Base-by-base conservation (phyloP, 2,113 vertebrate species). In the Phoxinus phoxinus region DNA sequence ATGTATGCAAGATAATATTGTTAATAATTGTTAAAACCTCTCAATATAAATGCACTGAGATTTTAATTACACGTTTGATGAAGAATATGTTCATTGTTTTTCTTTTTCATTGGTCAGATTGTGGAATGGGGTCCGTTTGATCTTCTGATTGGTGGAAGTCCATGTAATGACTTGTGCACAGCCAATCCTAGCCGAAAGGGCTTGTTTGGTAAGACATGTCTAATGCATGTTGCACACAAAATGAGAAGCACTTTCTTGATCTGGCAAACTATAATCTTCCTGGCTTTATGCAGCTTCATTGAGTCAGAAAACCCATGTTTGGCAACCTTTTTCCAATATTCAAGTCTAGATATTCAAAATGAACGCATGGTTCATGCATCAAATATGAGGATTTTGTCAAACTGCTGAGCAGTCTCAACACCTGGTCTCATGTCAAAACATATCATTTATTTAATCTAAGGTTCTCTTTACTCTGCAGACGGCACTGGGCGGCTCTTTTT, bases 401-500 rank as follows among this genome's bases (percentile, higher is more conserved):
- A 37, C 8, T 69, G 30, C 27, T 32, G 30, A 32, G 61, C 61
- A 65, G 27, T 30, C 15, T 35, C 15, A 35, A 17, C 63, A 8
- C 30, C 17, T 32, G 63, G 6, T 69, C 30, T 69, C 30, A 35
- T 19, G 27, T 30, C 15, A 65, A 30, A 35, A 69, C 8, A 21
- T 17, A 37, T 19, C 5, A 12, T 12, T 71, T 0, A 23, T 71
- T 41, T 4, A 1, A 41, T 51, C 27, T 73, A 17, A 48, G 13
- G 12, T 46, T 17, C 46, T 37, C 56, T 27, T 48, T 61, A 11
- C 30, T 84, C 85, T 73, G 32, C 88, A 97, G 98, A 98, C 92
- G 98, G 97, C 56, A 97, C 96, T 0, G 98, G 97, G 8, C 91
- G 97, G 21, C 94, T 98, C 4, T 99, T 99, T 93, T 99, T 99